These are phyloP conservation scores for Temnothorax nylanderi DNA, from an alignment of 1,140 invertebrate species.

Conservation along the genomic window DNA sequence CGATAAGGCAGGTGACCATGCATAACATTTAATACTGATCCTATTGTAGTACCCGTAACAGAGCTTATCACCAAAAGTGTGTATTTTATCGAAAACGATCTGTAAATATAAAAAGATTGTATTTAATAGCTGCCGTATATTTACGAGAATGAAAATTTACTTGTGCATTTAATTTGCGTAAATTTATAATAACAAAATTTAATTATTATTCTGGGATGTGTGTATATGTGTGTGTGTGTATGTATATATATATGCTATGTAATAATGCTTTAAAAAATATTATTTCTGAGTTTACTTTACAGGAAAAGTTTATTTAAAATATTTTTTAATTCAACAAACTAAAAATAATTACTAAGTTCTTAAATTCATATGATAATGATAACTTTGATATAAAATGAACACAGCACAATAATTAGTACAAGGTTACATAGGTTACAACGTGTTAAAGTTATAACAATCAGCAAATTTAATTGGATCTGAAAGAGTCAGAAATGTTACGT, in stretches of 20 bases:
- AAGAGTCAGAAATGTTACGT: no score
- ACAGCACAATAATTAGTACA: neutral
- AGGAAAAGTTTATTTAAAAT: no score
- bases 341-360: neutral
- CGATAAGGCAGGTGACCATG: conserved; percentile 2
- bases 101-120: neutral
- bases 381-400: neutral
- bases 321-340: neutral
- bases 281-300: neutral
- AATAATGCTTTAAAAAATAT: no score
- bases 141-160: no score
- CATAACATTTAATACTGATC: neutral
- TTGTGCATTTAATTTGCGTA: no score
- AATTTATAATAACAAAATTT: neutral
- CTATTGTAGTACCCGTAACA: neutral
- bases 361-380: neutral
- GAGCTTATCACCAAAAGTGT: neutral
- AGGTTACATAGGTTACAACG: neutral
- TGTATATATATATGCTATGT: no score
- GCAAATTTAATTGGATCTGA: no score
- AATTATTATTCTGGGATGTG: neutral
- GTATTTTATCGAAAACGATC: conserved; percentile 18
- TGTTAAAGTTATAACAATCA: neutral
- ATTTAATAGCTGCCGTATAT: no score
- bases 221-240: no score